Base-by-base conservation (phyloP, 1,140 invertebrate genomes). In the Lysiphlebus fabarum region DNA sequence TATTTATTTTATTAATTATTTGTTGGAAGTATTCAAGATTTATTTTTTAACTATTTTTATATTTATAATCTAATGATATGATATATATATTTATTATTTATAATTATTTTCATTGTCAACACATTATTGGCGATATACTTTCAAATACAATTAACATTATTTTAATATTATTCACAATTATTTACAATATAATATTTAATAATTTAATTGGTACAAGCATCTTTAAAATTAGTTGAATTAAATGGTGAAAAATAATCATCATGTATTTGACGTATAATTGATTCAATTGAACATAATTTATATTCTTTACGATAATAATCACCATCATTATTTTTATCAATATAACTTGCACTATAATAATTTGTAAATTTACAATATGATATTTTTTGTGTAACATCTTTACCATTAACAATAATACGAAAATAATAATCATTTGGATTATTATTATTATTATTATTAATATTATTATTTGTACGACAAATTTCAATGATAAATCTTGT, bases 401-500 rank as follows among this genome's bases (percentile, higher is more conserved):
- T 85, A 0, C 95, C 95, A 72, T 96, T 95, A 62, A 90, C 88
- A 26, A 97, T 75, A 1, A 95, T 78, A 1, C 91, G 33, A 7
- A 45, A n/a, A 42, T 42, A 42, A 10, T 8, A 10, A 10, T 45
- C 12, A 7, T 45, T 45, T 45, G 12, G 2, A 70, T 88, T 85
- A 66, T 84, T 83, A 0, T 83, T 84, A 42, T 77, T 71, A 44
- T 68, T 73, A 51, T 77, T 70, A 10, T 74, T 68, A 58, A 77
- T 78, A 45, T 78, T 77, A 6, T 78, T 66, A 65, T 79, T 72
- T 10, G 70, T 64, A 47, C 83, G 84, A 59, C 91, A 91, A 1
- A 91, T 84, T 77, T 97, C 94, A 68, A 96, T 87, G 5, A 93
- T 84, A 59, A 96, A 80, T 56, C 93, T 80, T 0, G 92, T 89